Evolutionary conservation across 2,113 vertebrate species (phyloP).

Genomic region (Saguinus imperator): DNA sequence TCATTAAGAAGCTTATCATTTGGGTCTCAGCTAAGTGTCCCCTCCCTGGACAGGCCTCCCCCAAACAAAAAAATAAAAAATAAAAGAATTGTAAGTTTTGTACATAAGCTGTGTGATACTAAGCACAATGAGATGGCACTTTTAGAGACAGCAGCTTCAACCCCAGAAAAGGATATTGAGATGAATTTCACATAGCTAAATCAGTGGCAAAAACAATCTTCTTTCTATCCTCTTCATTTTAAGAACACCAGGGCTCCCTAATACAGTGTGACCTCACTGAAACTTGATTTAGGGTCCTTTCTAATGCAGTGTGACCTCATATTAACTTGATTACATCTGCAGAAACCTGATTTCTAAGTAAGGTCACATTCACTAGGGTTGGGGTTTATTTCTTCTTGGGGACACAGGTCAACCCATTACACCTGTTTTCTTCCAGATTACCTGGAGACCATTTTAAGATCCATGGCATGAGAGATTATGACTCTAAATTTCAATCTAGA

Average conservation of each 20-base stretch:
- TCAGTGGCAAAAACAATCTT: too few species aligned
- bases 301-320: background rate
- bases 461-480: background rate
- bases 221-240: too few species aligned
- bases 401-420: background rate
- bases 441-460: background rate
- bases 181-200: too few species aligned
- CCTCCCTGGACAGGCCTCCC: background rate
- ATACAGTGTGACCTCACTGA: too few species aligned
- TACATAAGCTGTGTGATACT: too few species aligned
- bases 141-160: too few species aligned
- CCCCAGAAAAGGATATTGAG: too few species aligned
- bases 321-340: background rate
- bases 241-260: too few species aligned
- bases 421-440: background rate
- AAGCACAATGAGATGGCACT: too few species aligned
- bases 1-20: background rate
- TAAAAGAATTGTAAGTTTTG: too few species aligned
- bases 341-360: background rate
- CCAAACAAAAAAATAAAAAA: too few species aligned
- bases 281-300: background rate
- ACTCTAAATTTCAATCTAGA: background rate
- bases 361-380: background rate
- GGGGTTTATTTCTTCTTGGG: background rate
- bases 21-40: background rate